Conservation (phyloP, 2,797 vertebrate species). For the Mormyrus hasselquistii region DNA sequence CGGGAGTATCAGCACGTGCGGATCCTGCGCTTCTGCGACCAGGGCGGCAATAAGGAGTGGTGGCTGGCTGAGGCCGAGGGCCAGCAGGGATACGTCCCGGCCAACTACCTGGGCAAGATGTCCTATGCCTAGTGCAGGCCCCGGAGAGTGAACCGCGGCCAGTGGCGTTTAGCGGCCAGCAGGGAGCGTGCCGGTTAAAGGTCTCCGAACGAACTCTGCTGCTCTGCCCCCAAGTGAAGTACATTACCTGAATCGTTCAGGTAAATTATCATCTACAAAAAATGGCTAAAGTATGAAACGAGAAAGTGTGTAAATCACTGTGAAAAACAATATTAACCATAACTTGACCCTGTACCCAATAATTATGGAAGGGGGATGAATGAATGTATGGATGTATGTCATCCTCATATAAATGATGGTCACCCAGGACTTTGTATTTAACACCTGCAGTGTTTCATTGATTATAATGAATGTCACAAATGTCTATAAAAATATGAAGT, state of each 20-base stretch:
- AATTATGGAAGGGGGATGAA: background rate
- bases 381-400: background rate
- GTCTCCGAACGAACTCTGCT: background rate
- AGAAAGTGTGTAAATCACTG: background rate
- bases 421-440: constrained; percentile 57
- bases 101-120: constrained; percentile 95
- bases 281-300: background rate
- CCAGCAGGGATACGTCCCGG: constrained; percentile 87
- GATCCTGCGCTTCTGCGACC: constrained; percentile 82
- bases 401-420: constrained; percentile 25
- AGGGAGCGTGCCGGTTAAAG: background rate
- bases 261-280: background rate
- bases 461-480: constrained; percentile 14
- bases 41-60: constrained; percentile 94
- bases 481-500: constrained; percentile 30
- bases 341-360: background rate
- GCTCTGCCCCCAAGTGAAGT: background rate
- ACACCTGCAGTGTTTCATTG: constrained; percentile 59
- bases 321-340: background rate
- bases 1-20: constrained; percentile 85
- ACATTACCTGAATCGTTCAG: background rate
- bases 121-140: constrained; percentile 73
- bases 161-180: background rate
- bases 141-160: background rate
- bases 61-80: constrained; percentile 91